These are phyloP conservation scores for Metacarcinus magister DNA, from an alignment of 2,888 invertebrate species.

Conservation along the genomic window DNA sequence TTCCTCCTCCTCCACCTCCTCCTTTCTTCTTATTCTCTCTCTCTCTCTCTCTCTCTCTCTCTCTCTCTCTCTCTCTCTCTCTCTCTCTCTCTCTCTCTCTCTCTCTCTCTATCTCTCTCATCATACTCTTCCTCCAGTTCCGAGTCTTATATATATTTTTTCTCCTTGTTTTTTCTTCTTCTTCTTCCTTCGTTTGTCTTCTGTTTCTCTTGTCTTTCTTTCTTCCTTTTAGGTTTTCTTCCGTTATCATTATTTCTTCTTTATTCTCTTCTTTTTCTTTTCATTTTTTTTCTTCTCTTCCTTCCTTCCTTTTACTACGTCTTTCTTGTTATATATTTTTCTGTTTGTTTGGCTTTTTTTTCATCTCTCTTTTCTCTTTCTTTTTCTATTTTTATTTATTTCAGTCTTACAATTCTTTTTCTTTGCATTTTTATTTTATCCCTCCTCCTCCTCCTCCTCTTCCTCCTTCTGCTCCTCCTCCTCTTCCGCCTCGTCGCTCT, in stretches of 20 bases:
- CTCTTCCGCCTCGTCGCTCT: not conserved
- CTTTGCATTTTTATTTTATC: too few relatives aligned
- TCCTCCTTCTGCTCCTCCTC: not conserved
- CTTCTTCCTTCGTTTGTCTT: too few relatives aligned
- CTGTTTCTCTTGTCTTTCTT: not conserved
- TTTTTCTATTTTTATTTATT: too few relatives aligned
- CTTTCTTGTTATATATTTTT: not conserved
- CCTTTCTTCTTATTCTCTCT: not conserved
- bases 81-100: not conserved
- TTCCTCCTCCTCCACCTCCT: not conserved
- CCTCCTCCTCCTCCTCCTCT: too few relatives aligned
- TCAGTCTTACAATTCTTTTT: too few relatives aligned
- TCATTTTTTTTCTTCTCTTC: not conserved
- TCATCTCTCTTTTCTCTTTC: too few relatives aligned
- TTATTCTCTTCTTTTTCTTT: not conserved
- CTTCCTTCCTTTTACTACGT: not conserved
- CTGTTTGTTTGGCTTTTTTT: not conserved
- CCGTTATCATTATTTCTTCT: not conserved
- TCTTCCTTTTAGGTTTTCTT: not conserved
- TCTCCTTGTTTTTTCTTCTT: not conserved
- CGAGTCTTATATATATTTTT: not conserved
- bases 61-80: not conserved
- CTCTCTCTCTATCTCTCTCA: not conserved
- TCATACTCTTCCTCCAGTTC: not conserved
- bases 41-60: not conserved